These are phyloP conservation scores for Balanococcus diminutus DNA, from an alignment of 2,888 invertebrate species.

Conservation along the genomic window DNA sequence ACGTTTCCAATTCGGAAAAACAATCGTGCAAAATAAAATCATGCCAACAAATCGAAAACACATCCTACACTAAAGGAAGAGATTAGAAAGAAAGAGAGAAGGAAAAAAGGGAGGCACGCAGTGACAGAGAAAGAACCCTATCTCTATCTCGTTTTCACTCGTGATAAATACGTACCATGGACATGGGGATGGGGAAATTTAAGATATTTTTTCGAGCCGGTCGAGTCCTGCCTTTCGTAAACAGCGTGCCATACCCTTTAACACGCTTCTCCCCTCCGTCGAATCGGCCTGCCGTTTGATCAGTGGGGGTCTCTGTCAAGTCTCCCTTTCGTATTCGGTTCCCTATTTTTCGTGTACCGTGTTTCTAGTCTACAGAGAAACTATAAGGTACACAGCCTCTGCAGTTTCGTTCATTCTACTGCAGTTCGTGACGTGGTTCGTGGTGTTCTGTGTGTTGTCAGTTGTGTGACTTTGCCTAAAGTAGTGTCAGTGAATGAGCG, in stretches of 20 bases:
- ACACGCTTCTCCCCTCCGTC: background rate
- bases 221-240: background rate
- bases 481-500: background rate
- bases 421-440: background rate
- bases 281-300: background rate
- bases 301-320: constrained; percentile 10
- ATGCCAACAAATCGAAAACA: too few species aligned
- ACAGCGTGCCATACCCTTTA: background rate
- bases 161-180: background rate
- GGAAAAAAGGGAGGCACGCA: background rate
- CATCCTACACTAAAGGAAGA: too few species aligned
- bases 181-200: background rate
- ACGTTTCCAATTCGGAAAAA: too few species aligned
- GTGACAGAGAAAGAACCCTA: background rate
- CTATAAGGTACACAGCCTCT: too few species aligned
- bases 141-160: background rate
- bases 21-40: too few species aligned
- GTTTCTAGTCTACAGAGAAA: too few species aligned
- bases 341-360: background rate
- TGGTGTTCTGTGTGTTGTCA: background rate
- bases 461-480: too few species aligned
- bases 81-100: background rate
- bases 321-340: constrained; percentile 22
- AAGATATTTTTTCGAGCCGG: background rate
- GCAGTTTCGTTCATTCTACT: too few species aligned